phyloP scores from a whole-genome alignment of 2,797 vertebrate species.

The Myiotriccus ornatus region DNA sequence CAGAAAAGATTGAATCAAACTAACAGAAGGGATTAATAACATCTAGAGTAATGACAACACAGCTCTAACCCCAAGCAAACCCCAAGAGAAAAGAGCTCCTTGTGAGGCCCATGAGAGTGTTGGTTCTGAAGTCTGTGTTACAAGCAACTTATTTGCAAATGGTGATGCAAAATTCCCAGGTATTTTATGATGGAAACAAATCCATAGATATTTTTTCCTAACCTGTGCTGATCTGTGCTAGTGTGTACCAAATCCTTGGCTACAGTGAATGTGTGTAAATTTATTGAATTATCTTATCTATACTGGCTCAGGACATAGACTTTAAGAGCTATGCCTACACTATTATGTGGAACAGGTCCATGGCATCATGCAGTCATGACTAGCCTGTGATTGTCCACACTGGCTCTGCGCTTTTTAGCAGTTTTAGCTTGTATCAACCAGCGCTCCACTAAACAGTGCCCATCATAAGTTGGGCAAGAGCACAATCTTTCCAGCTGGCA shows the following conservation, averaged over 20 bases:
- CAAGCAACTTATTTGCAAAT: neutral
- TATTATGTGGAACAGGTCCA: neutral
- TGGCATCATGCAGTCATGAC: neutral
- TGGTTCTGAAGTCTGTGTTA: neutral
- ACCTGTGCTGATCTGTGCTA: neutral
- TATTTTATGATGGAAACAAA: neutral
- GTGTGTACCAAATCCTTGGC: neutral
- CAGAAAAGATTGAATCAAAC: neutral
- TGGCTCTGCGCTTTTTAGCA: neutral
- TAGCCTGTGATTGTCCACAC: rapidly evolving
- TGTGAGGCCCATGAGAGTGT: neutral
- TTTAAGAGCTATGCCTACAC: neutral
- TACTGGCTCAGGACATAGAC: neutral
- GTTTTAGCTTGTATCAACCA: neutral
- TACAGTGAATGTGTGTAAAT: neutral
- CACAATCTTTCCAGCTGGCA: neutral
- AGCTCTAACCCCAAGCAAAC: neutral
- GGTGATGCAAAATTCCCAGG: neutral
- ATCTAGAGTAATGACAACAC: neutral
- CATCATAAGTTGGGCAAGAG: neutral
- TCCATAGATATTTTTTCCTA: neutral
- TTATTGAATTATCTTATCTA: neutral
- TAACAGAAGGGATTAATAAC: neutral
- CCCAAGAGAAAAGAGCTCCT: neutral
- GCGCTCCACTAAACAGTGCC: rapidly evolving